Evolutionary conservation across 2,113 vertebrate genomes (phyloP), one percentile per base, ranked within the genome.

Genomic region (Nesoenas mayeri): DNA sequence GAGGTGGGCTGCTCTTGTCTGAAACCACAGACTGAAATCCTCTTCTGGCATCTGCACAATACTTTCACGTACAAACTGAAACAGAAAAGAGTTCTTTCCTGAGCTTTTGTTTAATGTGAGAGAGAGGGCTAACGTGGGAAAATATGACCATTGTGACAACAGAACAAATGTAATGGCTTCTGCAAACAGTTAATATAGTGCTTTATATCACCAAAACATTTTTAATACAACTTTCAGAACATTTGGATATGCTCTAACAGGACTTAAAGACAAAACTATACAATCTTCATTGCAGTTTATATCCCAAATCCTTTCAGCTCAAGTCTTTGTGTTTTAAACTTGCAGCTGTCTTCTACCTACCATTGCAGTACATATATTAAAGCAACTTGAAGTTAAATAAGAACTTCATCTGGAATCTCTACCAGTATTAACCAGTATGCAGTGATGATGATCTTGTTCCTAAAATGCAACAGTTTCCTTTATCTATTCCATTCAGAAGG

Each of bases 61-160:
- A 54, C 97, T 97, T 91, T 98, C 97, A 67, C 97, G 93, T 21
- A 98, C 97, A 87, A 98, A 98, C 98, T 98, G 97, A 69, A 89
- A 93, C 70, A 94, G 31, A 94, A 66, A 90, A 74, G 6, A 40
- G 29, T 38, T 71, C 7, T 51, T 80, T 72, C 58, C 36, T 92
- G 65, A 85, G 73, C 31, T 62, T 48, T 64, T 51, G 20, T 54
- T 75, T 79, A 71, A 61, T 5, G 7, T 60, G 10, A 17, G 38
- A 67, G 36, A 72, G 48, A 62, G 17, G 53, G 18, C 11, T 6
- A 72, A 66, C 1, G 3, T 19, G 11, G 50, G 44, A 61, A 67
- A 86, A 70, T 36, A 13, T n/a, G 18, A 83, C 11, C 47, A 28
- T 16, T 32, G 31, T 54, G 54, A 80, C 58, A 80, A 25, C 15